These are phyloP conservation scores for Rhincodon typus DNA, from an alignment of 2,797 vertebrate genomes.

Conservation along the genomic window DNA sequence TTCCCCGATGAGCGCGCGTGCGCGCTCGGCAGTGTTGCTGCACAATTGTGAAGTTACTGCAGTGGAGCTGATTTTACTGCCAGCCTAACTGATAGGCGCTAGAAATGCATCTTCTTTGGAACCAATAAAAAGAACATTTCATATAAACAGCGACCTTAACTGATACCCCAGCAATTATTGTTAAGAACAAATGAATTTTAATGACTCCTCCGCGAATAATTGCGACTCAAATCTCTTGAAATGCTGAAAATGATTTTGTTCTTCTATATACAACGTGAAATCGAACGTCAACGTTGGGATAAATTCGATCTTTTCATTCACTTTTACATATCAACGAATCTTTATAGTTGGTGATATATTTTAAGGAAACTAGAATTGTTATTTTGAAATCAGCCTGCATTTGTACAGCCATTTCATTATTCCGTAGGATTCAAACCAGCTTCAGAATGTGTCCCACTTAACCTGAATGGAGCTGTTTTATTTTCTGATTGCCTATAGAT, in stretches of 20 bases:
- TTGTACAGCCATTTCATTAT: neutral
- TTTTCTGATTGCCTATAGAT: neutral
- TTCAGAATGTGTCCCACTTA: neutral
- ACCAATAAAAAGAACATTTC: neutral
- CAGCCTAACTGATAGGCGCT: conserved; percentile 2
- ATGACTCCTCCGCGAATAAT: too few species aligned
- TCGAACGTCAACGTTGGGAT: neutral
- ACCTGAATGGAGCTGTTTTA: neutral
- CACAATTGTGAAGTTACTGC: conserved; percentile 24
- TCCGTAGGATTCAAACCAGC: too few species aligned
- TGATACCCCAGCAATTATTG: neutral
- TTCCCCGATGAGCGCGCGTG: conserved; percentile 13
- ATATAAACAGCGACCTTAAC: neutral
- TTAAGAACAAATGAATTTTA: neutral
- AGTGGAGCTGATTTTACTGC: neutral
- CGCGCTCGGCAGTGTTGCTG: neutral
- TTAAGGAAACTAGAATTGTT: neutral
- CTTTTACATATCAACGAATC: neutral
- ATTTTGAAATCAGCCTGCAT: neutral
- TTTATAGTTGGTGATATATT: neutral
- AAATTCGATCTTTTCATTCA: neutral
- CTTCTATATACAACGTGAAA: neutral
- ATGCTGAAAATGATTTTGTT: neutral
- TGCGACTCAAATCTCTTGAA: neutral
- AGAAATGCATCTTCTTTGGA: neutral